A percentile compares a stretch with the other conserved stretches of the same genome.
Conservation (phyloP, 2,888 invertebrate species). For the Ectemnius continuus region DNA sequence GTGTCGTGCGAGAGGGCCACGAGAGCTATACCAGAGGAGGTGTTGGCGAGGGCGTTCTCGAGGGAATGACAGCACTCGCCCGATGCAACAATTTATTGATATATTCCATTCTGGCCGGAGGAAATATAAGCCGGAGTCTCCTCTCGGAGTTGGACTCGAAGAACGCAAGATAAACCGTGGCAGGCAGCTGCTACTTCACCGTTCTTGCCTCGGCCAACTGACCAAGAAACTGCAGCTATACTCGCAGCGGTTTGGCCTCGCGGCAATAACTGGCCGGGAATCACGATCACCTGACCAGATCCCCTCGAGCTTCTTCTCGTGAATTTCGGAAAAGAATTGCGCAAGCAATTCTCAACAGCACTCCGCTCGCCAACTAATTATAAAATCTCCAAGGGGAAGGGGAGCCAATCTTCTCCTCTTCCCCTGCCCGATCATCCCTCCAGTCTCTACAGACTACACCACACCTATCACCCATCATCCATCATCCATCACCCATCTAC, state of each 20-base stretch:
- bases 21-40: constrained; percentile 49
- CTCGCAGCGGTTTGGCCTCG: no score
- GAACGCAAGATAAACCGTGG: neutral
- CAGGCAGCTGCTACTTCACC: constrained; percentile 45
- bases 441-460: no score
- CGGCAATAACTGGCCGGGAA: constrained; percentile 11
- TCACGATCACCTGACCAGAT: constrained; percentile 55
- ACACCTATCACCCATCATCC: no score
- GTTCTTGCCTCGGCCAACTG: constrained; percentile 3
- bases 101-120: constrained; percentile 61
- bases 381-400: constrained; percentile 55
- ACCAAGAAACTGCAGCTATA: no score
- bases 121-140: no score
- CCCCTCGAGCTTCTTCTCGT: constrained; percentile 25
- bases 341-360: no score
- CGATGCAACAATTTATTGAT: constrained; percentile 68
- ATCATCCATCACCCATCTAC: no score
- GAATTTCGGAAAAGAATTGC: constrained; percentile 64
- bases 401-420: no score
- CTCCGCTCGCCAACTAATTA: constrained; percentile 60
- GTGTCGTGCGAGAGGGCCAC: neutral
- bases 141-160: no score
- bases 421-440: no score
- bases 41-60: constrained; percentile 56
- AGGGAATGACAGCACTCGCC: constrained; percentile 40